Conservation (phyloP, 2,888 invertebrate genomes). For the Chloromyia formosa region DNA sequence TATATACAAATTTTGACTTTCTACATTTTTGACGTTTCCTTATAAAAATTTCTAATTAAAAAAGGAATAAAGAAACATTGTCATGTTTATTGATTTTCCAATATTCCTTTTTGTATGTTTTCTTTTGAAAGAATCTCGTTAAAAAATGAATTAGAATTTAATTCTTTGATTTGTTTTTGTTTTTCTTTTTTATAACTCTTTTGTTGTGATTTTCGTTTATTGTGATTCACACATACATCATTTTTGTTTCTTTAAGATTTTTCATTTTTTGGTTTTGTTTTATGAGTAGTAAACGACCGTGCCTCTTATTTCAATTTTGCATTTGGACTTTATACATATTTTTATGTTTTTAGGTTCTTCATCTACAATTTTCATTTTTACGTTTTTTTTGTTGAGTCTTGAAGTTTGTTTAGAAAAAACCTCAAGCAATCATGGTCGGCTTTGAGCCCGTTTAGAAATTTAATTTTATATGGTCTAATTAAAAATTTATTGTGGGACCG, state of each 20-base stretch:
- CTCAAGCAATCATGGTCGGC: not conserved
- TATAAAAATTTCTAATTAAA: too few species aligned
- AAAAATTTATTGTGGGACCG: not conserved
- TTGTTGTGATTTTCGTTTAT: slow-evolving; percentile 8
- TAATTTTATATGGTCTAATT: not conserved
- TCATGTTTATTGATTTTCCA: too few species aligned
- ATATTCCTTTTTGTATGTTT: too few species aligned
- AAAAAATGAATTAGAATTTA: too few species aligned
- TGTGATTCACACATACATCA: not conserved
- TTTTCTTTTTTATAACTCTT: not conserved
- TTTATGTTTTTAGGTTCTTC: not conserved
- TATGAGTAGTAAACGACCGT: slow-evolving; percentile 46
- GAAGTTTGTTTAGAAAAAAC: slow-evolving; percentile 3
- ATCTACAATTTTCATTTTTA: too few species aligned
- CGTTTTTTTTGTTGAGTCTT: not conserved
- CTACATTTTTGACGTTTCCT: too few species aligned
- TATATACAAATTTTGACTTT: too few species aligned
- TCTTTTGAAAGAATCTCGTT: too few species aligned
- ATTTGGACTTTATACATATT: slow-evolving; percentile 40
- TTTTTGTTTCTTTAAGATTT: slow-evolving; percentile 8
- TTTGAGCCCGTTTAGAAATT: not conserved
- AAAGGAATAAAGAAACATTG: too few species aligned
- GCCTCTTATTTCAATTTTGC: slow-evolving; percentile 43
- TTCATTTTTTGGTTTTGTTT: slow-evolving; percentile 34
- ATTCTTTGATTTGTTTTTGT: slow-evolving; percentile 15